Evolutionary conservation across 1,140 invertebrate species (phyloP).

Genomic region (Hypsibius dujardini): DNA sequence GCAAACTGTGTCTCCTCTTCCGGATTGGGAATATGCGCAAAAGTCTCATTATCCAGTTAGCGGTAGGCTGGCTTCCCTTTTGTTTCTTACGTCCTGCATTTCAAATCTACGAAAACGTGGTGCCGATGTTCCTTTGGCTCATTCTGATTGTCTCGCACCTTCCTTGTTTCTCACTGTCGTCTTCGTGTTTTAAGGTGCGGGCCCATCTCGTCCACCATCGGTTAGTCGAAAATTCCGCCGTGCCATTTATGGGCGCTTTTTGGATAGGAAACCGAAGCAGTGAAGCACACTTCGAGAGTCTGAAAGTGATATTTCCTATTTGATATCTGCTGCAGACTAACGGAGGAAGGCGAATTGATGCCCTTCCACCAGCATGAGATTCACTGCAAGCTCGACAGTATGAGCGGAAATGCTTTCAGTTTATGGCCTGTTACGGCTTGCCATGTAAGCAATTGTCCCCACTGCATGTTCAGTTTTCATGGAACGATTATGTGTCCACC

Average conservation of each 20-base stretch:
- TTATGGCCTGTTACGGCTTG: constrained; percentile 39
- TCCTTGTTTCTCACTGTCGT: no score
- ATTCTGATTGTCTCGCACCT: no score
- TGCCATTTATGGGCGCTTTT: no score
- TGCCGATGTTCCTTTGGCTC: no score
- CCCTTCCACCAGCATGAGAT: constrained; percentile 33
- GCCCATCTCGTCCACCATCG: constrained; percentile 34
- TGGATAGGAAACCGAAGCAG: no score
- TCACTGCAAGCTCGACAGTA: constrained; percentile 31
- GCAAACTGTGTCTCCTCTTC: constrained; percentile 33
- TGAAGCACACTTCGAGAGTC: no score
- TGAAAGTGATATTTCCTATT: no score
- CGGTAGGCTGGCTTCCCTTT: neutral
- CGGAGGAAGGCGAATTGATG: constrained; percentile 33
- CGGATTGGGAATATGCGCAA: constrained; percentile 36
- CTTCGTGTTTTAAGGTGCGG: constrained; percentile 27
- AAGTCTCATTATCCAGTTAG: constrained; percentile 35
- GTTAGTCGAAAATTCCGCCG: constrained; percentile 21
- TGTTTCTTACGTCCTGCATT: no score
- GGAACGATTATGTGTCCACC: no score
- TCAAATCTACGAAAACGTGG: no score
- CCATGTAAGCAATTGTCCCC: constrained; percentile 33
- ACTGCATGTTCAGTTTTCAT: no score
- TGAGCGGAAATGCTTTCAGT: constrained; percentile 33
- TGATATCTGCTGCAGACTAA: constrained; percentile 22